Evolutionary conservation across 2,113 vertebrate genomes (phyloP).

Genomic region (Larimichthys crocea): DNA sequence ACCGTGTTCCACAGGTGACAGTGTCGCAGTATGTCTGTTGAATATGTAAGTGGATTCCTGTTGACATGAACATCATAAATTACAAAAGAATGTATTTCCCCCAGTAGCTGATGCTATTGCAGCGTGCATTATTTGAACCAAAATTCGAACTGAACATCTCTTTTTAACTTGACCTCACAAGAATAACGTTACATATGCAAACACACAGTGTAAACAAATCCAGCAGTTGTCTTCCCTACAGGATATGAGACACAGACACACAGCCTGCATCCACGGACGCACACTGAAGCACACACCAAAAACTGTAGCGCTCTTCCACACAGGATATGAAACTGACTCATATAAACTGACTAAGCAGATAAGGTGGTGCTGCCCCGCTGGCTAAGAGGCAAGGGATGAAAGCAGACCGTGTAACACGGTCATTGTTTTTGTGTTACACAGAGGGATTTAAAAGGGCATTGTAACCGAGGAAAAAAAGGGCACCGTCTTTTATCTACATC

Average conservation of each 20-base stretch:
- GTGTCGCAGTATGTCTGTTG: no score
- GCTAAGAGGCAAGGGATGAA: conserved; percentile 8
- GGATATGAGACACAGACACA: conserved; percentile 39
- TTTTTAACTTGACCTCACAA: conserved; percentile 2
- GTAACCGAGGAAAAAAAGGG: neutral
- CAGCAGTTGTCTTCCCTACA: neutral
- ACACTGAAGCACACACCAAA: neutral
- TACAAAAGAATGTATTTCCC: neutral
- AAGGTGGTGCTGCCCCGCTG: conserved; percentile 1
- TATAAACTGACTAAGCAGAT: conserved; percentile 38
- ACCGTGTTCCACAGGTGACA: neutral
- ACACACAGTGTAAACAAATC: conserved; percentile 1
- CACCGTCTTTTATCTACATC: neutral
- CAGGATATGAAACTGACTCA: conserved; percentile 49
- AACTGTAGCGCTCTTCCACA: neutral
- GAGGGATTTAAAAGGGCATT: neutral
- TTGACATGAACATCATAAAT: neutral
- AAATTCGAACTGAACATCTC: neutral
- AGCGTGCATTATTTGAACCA: neutral
- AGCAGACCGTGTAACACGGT: neutral
- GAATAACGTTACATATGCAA: neutral
- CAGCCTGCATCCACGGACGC: neutral
- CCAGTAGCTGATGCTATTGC: no score
- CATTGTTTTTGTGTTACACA: conserved; percentile 3
- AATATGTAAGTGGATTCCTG: neutral